Conservation (phyloP, 2,888 invertebrate genomes). For the Nephrotoma guestfalica region DNA sequence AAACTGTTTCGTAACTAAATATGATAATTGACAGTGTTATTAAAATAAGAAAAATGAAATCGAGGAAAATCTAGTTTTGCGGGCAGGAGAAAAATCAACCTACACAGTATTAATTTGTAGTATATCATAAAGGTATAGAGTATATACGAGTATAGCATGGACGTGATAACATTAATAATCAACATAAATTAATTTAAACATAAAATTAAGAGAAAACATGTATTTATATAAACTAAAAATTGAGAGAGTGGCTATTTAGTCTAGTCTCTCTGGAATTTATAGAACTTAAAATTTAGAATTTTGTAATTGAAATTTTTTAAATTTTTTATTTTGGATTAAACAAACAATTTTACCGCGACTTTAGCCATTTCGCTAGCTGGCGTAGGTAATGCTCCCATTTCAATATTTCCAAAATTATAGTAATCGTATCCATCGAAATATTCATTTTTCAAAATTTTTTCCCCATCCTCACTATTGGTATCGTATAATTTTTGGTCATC, state of each 20-base stretch:
- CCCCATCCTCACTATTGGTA: not conserved
- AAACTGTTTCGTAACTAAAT: not conserved
- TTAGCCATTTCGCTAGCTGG: slow-evolving; percentile 33
- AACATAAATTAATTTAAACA: not conserved
- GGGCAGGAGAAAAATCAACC: not conserved
- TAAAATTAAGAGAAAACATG: not conserved
- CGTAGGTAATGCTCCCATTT: slow-evolving; percentile 33
- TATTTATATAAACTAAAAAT: not conserved
- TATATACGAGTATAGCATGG: not conserved
- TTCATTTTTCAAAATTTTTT: not conserved
- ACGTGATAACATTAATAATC: not conserved
- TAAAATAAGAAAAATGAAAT: not conserved
- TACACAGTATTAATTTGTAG: not conserved
- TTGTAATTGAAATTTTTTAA: not conserved
- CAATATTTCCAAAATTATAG: slow-evolving; percentile 24
- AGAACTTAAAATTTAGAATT: not conserved
- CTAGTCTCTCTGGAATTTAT: not conserved
- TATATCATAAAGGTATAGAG: no score
- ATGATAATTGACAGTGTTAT: not conserved
- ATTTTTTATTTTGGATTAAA: slow-evolving; percentile 13
- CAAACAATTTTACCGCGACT: slow-evolving; percentile 31
- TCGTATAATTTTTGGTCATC: not conserved
- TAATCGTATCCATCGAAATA: not conserved
- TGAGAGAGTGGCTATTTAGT: not conserved
- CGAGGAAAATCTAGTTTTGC: not conserved